Conservation (phyloP, 1,140 invertebrate genomes). For the Frieseomelitta varia region DNA sequence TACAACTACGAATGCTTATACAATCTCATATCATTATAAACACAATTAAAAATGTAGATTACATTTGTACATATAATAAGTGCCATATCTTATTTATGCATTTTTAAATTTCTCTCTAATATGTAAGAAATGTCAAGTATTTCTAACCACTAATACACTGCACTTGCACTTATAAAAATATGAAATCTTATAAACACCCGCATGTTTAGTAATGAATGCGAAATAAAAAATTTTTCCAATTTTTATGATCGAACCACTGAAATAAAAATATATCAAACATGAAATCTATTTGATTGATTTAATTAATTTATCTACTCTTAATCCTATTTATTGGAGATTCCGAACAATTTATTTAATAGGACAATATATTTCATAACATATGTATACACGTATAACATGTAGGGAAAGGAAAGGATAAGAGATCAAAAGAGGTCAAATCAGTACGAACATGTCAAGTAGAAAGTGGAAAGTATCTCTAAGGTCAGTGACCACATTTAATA, state of each 20-base stretch:
- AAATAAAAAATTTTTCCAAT: not conserved
- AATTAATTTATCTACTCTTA: not conserved
- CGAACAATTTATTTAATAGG: not conserved
- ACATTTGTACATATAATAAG: too few species aligned
- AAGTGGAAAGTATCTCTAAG: slow-evolving; percentile 52
- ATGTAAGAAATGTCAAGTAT: too few species aligned
- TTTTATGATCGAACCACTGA: not conserved
- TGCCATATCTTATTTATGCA: too few species aligned
- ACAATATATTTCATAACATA: not conserved
- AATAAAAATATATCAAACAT: not conserved
- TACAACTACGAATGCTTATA: too few species aligned
- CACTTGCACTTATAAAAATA: not conserved
- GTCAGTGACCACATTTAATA: slow-evolving; percentile 50
- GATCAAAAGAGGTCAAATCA: slow-evolving; percentile 20
- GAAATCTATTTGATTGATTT: not conserved
- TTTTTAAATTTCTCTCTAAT: too few species aligned
- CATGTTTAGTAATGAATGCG: not conserved
- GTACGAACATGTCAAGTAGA: slow-evolving; percentile 20
- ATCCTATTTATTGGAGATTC: not conserved
- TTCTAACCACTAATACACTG: too few species aligned
- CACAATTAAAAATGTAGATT: too few species aligned
- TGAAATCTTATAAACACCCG: not conserved
- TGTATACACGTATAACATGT: not conserved
- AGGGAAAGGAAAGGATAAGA: not conserved
- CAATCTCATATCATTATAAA: too few species aligned